Evolutionary conservation across 2,113 vertebrate genomes (phyloP).

Genomic region (Mystacornis crossleyi): DNA sequence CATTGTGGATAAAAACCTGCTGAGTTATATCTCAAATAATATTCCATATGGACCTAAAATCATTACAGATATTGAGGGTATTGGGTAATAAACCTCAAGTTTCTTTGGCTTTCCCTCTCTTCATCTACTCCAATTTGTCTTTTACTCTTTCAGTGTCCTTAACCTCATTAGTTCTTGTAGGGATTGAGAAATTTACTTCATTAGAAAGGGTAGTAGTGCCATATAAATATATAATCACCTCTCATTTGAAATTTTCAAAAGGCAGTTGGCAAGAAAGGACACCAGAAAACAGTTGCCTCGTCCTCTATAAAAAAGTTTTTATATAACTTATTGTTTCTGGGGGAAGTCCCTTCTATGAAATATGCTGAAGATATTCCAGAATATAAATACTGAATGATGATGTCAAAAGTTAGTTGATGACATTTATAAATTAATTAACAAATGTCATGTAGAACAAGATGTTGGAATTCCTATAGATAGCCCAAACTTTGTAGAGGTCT

Average conservation of each 20-base stretch:
- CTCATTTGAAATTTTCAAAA: background rate
- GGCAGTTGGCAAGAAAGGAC: background rate
- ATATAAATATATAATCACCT: background rate
- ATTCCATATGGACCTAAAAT: background rate
- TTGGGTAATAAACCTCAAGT: background rate
- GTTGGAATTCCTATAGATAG: background rate
- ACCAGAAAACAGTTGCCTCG: background rate
- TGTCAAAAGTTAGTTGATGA: background rate
- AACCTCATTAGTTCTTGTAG: background rate
- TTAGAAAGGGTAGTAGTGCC: background rate
- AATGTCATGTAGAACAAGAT: background rate
- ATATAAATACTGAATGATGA: background rate
- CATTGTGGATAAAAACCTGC: background rate
- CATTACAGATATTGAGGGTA: background rate
- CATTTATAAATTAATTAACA: slow-evolving; percentile 10
- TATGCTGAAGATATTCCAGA: background rate
- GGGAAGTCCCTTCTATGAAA: background rate
- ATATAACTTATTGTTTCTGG: background rate
- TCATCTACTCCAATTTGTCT: background rate
- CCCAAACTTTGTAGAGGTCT: background rate
- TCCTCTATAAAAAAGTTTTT: background rate
- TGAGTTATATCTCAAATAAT: background rate
- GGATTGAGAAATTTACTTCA: background rate
- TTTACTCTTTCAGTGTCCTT: background rate
- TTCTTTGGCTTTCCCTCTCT: background rate